These are phyloP conservation scores for Nephrotoma guestfalica DNA, from an alignment of 2,888 invertebrate species.

Conservation along the genomic window DNA sequence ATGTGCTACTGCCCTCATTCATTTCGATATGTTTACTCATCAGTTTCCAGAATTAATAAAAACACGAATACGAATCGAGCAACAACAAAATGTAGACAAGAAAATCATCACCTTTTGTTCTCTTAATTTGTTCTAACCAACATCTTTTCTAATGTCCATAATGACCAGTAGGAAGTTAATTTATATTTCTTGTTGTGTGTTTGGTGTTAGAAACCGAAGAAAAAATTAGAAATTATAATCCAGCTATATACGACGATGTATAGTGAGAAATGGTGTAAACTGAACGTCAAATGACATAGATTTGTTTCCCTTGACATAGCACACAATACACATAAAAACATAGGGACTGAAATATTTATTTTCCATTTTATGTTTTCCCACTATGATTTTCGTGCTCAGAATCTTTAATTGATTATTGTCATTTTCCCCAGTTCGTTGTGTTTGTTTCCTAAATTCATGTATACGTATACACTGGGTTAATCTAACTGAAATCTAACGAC, in stretches of 20 bases:
- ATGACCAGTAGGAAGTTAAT: not conserved
- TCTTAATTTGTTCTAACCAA: not conserved
- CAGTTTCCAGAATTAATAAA: not conserved
- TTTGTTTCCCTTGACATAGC: not conserved
- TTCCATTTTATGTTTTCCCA: not conserved
- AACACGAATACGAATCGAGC: not conserved
- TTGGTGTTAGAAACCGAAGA: not conserved
- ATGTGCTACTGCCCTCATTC: not conserved
- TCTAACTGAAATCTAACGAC: not conserved
- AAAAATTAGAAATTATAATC: not conserved
- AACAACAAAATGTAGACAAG: not conserved
- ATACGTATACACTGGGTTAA: not conserved
- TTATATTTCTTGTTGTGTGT: not conserved
- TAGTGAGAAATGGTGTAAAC: not conserved
- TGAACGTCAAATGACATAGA: not conserved
- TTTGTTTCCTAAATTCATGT: not conserved
- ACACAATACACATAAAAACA: not conserved
- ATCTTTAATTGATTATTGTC: not conserved
- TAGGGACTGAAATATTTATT: not conserved
- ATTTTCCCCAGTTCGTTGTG: not conserved
- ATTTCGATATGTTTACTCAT: not conserved
- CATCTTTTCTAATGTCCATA: not conserved
- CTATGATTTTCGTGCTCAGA: not conserved
- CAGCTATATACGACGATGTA: not conserved
- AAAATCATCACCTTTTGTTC: not conserved